These are phyloP conservation scores for Vanessa cardui DNA, from an alignment of 2,888 invertebrate species.

Conservation along the genomic window DNA sequence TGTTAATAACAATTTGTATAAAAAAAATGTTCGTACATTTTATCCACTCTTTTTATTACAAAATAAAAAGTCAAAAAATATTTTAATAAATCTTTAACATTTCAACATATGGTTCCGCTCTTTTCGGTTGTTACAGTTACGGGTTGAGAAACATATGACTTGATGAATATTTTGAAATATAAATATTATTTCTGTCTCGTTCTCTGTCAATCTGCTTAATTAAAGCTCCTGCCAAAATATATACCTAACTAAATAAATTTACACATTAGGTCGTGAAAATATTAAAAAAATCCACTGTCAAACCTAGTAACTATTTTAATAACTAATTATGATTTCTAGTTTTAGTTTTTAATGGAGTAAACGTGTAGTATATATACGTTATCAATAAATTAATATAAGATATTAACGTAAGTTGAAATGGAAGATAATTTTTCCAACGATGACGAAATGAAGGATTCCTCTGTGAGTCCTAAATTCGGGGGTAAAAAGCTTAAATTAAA, in stretches of 20 bases:
- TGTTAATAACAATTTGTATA: too few species aligned
- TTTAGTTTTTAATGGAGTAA: constrained; percentile 16
- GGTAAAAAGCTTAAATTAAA: constrained; percentile 75
- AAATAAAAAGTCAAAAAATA: too few species aligned
- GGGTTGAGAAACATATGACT: neutral
- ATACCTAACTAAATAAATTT: constrained; percentile 29
- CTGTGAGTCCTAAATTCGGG: constrained; percentile 60
- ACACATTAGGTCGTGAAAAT: constrained; percentile 20
- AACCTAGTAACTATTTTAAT: constrained; percentile 15
- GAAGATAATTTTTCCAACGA: constrained; percentile 73
- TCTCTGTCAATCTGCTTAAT: constrained; percentile 14
- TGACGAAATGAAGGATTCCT: constrained; percentile 68
- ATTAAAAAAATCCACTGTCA: constrained; percentile 19
- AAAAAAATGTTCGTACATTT: too few species aligned
- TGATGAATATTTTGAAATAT: constrained; percentile 3
- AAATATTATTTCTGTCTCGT: constrained; percentile 12
- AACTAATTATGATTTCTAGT: constrained; percentile 17
- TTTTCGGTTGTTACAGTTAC: neutral
- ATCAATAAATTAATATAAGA: constrained; percentile 11
- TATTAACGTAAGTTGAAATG: constrained; percentile 55
- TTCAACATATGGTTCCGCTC: too few species aligned
- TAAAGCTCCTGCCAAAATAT: constrained; percentile 27
- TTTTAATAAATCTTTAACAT: too few species aligned
- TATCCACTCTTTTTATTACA: too few species aligned
- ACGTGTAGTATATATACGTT: constrained; percentile 12